phyloP scores from a whole-genome alignment of 2,888 invertebrate species.

The Microctonus aethiopoides region DNA sequence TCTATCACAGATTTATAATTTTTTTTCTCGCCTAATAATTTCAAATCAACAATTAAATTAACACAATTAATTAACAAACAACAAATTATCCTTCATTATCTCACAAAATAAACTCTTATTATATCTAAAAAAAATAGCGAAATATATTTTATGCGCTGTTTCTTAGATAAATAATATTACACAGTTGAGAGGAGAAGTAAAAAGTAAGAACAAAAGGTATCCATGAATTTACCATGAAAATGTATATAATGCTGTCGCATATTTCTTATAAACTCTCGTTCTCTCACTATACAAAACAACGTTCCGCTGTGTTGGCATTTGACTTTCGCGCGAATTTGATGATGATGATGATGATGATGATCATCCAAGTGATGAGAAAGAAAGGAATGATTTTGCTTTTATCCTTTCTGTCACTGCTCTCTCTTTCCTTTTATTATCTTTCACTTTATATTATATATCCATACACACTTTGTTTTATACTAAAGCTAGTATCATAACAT shows the following conservation, averaged over 20 bases:
- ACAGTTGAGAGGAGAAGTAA: not conserved
- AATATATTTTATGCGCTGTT: no score
- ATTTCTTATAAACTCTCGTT: not conserved
- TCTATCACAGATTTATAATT: no score
- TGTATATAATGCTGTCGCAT: slow-evolving; percentile 31
- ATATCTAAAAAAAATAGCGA: no score
- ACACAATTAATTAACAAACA: no score
- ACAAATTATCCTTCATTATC: no score
- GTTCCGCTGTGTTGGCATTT: slow-evolving; percentile 34
- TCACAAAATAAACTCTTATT: no score
- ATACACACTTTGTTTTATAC: no score
- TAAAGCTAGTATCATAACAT: no score
- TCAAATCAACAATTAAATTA: no score
- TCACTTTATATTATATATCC: not conserved
- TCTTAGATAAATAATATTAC: no score
- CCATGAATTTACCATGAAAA: slow-evolving; percentile 27
- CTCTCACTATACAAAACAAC: not conserved
- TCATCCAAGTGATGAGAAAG: slow-evolving; percentile 32
- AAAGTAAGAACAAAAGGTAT: not conserved
- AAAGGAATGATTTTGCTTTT: slow-evolving; percentile 20
- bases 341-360: no score
- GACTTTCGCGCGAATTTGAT: slow-evolving; percentile 40
- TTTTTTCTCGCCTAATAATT: no score
- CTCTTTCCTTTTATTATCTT: slow-evolving; percentile 2
- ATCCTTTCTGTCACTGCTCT: slow-evolving; percentile 21